phyloP scores from a whole-genome alignment of 1,140 invertebrate species.

The Bombus huntii region DNA sequence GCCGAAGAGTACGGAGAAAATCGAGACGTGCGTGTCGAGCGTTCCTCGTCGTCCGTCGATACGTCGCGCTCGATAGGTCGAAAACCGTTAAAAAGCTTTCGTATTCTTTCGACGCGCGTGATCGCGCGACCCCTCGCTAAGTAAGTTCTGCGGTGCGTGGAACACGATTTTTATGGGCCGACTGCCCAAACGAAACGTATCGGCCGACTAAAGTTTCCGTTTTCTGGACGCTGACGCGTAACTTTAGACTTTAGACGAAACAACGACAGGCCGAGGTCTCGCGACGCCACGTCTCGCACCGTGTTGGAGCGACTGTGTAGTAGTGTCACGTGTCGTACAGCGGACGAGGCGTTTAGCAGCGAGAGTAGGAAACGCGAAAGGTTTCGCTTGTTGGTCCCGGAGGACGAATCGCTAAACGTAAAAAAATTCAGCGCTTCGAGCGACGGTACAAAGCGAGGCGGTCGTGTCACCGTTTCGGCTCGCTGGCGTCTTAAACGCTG shows the following conservation, averaged over 20 bases:
- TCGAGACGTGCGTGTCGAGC: too few relatives aligned
- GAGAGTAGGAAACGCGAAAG: not conserved
- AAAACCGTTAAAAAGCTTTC: not conserved
- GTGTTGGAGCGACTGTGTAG: not conserved
- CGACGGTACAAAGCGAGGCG: not conserved
- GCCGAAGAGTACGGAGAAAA: too few relatives aligned
- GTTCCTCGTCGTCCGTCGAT: not conserved
- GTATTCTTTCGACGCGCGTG: not conserved
- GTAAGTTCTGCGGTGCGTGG: not conserved
- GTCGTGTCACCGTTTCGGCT: not conserved
- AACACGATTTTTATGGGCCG: slow-evolving; percentile 3
- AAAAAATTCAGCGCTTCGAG: not conserved
- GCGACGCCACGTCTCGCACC: not conserved
- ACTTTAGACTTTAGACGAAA: not conserved
- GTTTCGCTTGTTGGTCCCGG: not conserved
- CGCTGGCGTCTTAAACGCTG: not conserved
- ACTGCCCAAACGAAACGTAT: not conserved
- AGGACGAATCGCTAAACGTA: not conserved
- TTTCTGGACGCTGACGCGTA: not conserved
- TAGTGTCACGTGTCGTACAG: not conserved
- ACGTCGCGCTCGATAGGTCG: too few relatives aligned
- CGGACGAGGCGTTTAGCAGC: rapidly evolving
- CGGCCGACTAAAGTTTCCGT: not conserved
- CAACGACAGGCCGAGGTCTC: too few relatives aligned
- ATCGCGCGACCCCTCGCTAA: not conserved